Evolutionary conservation across 2,113 vertebrate genomes (phyloP).

Genomic region (Silurus meridionalis): DNA sequence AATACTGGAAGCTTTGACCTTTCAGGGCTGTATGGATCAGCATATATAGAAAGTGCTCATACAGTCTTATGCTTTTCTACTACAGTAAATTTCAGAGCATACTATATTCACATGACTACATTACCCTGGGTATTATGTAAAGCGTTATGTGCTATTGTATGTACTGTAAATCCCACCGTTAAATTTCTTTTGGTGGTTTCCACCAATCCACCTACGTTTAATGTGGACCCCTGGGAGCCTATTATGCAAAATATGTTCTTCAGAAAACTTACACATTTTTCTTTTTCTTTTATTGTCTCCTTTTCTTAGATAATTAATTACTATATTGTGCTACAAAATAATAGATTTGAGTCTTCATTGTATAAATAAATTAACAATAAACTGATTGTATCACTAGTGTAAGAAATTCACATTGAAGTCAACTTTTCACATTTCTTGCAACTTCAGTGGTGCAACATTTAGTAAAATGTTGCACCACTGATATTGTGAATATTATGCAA

Average conservation of each 20-base stretch:
- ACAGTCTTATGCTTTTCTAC: background rate
- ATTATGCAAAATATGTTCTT: background rate
- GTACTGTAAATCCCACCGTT: conserved; percentile 6
- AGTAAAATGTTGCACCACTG: background rate
- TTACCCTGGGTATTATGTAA: conserved; percentile 27
- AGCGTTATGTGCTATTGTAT: background rate
- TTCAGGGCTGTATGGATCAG: conserved; percentile 27
- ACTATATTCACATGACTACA: conserved; percentile 6
- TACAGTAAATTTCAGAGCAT: background rate
- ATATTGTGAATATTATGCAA: background rate
- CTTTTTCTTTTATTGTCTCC: background rate
- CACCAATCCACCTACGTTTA: conserved; percentile 18
- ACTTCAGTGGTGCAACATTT: background rate
- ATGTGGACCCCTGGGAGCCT: background rate
- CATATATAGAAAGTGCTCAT: conserved; percentile 16
- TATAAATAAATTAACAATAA: background rate
- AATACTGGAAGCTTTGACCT: conserved; percentile 13
- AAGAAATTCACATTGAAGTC: background rate
- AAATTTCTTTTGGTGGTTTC: conserved; percentile 14
- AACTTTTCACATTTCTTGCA: background rate
- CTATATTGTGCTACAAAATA: background rate
- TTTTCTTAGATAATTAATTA: background rate
- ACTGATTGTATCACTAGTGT: background rate
- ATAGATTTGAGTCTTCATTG: background rate
- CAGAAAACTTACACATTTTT: background rate